These are phyloP conservation scores for Megaleporinus macrocephalus DNA, from an alignment of 2,113 vertebrate species.

Conservation along the genomic window DNA sequence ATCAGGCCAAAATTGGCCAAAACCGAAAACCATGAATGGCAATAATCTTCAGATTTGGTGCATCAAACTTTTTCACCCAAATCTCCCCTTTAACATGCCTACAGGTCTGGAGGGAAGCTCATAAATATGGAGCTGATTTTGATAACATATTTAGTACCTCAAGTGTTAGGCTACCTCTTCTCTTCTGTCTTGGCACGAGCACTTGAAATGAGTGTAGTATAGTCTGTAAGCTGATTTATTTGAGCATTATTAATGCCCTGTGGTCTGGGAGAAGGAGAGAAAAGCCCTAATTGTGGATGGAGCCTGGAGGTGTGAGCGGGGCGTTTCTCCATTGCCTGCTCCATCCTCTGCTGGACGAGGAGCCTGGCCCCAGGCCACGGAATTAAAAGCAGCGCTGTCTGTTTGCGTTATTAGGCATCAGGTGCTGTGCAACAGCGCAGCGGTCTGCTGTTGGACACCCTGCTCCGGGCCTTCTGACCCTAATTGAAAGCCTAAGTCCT, in stretches of 20 bases:
- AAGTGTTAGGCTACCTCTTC: not conserved
- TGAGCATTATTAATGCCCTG: not conserved
- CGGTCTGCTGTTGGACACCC: constrained; percentile 58
- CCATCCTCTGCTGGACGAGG: constrained; percentile 49
- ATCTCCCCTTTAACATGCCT: no score
- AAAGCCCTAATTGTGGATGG: constrained; percentile 1
- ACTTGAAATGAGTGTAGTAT: not conserved
- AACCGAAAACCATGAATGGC: no score
- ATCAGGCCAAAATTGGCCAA: no score
- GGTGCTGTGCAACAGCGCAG: constrained; percentile 62
- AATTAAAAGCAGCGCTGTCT: constrained; percentile 71
- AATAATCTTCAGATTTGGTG: no score
- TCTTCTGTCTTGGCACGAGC: not conserved
- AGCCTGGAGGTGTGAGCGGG: constrained; percentile 15
- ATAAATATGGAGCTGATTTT: not conserved
- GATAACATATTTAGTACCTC: not conserved
- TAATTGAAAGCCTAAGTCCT: constrained; percentile 71
- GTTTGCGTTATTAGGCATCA: constrained; percentile 74
- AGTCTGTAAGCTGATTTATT: not conserved
- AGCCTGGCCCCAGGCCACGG: constrained; percentile 53
- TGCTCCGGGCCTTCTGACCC: constrained; percentile 69
- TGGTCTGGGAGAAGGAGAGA: not conserved
- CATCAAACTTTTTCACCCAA: no score
- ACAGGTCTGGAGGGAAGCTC: not conserved
- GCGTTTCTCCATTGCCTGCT: constrained; percentile 2